Conservation (phyloP, 1,140 invertebrate species). For the Ctenoplectra terminalis region DNA sequence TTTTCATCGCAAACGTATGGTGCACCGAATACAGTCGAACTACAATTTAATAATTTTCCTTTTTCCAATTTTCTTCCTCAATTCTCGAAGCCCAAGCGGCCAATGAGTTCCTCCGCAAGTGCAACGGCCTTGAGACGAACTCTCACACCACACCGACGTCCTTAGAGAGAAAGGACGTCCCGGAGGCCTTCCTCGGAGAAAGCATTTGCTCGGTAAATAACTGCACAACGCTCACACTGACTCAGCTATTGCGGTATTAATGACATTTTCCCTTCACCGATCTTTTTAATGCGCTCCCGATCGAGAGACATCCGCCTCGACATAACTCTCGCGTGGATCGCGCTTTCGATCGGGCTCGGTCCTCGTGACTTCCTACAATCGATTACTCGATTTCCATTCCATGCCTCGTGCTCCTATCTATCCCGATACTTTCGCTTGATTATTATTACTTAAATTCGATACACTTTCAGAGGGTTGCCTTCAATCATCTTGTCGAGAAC, state of each 20-base stretch:
- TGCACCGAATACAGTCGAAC: no score
- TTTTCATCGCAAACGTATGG: no score
- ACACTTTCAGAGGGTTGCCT: no score
- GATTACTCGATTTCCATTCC: constrained; percentile 25
- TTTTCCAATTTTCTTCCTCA: not conserved
- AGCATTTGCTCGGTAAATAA: constrained; percentile 60
- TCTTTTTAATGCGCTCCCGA: constrained; percentile 48
- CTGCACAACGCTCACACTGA: constrained; percentile 28
- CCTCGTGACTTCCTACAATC: constrained; percentile 45
- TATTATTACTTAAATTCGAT: no score
- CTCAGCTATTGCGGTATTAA: constrained; percentile 41
- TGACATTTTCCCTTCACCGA: constrained; percentile 64
- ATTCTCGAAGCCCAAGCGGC: not conserved
- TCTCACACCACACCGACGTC: constrained; percentile 60
- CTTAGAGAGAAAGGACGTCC: constrained; percentile 69
- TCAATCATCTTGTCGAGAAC: no score
- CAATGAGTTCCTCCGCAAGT: constrained; percentile 47
- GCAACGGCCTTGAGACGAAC: constrained; percentile 67
- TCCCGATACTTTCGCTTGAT: not conserved
- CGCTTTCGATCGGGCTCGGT: constrained; percentile 41
- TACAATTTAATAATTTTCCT: no score
- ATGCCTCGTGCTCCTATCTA: not conserved
- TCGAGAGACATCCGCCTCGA: constrained; percentile 11
- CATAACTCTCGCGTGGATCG: constrained; percentile 35
- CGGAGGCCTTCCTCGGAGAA: constrained; percentile 67